Conservation (phyloP, 2,888 invertebrate species). For the Athrips mouffetella region DNA sequence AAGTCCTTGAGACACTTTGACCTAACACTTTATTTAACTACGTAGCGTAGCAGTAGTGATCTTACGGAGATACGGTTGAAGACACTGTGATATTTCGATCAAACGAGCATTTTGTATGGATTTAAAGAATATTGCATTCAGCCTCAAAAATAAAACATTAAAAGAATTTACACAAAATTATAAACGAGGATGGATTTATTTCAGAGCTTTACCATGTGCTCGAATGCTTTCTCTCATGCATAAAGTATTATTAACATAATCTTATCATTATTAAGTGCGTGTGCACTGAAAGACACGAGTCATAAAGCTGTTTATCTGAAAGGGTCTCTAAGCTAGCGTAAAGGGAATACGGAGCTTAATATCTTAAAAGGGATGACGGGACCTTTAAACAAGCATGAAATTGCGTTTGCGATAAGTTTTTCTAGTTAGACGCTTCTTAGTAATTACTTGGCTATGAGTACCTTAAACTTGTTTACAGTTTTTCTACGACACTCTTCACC, state of each 20-base stretch:
- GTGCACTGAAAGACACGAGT: conserved; percentile 27
- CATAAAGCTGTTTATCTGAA: conserved; percentile 41
- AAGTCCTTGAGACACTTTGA: too few relatives aligned
- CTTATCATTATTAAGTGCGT: conserved; percentile 1
- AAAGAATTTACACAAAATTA: too few relatives aligned
- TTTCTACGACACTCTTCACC: neutral
- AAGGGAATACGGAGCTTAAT: conserved; percentile 37
- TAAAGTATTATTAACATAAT: neutral
- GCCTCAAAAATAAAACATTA: too few relatives aligned
- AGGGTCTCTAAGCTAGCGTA: conserved; percentile 32
- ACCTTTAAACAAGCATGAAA: conserved; percentile 24
- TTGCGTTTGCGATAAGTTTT: conserved; percentile 7
- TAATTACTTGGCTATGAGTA: conserved; percentile 4
- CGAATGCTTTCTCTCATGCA: too few relatives aligned
- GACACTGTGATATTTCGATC: too few relatives aligned
- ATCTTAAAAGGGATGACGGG: conserved; percentile 39
- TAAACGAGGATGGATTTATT: too few relatives aligned
- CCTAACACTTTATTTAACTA: too few relatives aligned
- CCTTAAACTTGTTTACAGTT: neutral
- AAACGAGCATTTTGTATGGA: too few relatives aligned
- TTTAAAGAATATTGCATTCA: too few relatives aligned
- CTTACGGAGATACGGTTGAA: too few relatives aligned
- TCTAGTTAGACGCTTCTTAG: neutral
- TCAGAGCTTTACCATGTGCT: too few relatives aligned
- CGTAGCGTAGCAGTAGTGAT: too few relatives aligned